Percentiles rank a stretch among this genome's conserved stretches.
These are phyloP conservation scores for Rhopalosiphum padi DNA, from an alignment of 1,140 invertebrate species.

Conservation along the genomic window DNA sequence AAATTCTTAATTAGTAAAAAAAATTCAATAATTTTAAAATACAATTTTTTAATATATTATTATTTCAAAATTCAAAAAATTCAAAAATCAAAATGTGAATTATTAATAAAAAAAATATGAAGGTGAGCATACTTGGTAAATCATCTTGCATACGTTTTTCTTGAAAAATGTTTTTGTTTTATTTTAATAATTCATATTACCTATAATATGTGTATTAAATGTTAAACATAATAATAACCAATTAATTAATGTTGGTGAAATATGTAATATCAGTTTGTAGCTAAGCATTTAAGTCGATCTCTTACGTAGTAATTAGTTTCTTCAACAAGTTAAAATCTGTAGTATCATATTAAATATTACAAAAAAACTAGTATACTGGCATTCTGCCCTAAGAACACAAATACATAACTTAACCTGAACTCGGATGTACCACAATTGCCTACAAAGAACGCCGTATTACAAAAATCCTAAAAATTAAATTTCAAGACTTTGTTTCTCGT, in stretches of 20 bases:
- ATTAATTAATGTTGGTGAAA: background rate
- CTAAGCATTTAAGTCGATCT: background rate
- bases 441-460: constrained; percentile 29
- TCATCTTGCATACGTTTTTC: background rate
- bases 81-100: no score
- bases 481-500: background rate
- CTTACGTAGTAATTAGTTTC: background rate
- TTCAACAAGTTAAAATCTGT: constrained; percentile 5
- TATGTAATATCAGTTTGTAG: background rate
- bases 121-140: no score
- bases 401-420: background rate
- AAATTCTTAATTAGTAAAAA: no score
- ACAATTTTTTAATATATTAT: no score
- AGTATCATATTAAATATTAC: background rate
- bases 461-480: background rate
- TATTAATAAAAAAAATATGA: no score
- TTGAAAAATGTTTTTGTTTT: background rate
- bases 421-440: constrained; percentile 45
- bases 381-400: background rate
- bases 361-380: constrained; percentile 14
- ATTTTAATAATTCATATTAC: background rate
- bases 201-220: background rate
- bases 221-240: background rate
- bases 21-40: no score
- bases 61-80: no score